Base-by-base conservation (phyloP, 2,797 vertebrate species). In the Semaprochilodus insignis region DNA sequence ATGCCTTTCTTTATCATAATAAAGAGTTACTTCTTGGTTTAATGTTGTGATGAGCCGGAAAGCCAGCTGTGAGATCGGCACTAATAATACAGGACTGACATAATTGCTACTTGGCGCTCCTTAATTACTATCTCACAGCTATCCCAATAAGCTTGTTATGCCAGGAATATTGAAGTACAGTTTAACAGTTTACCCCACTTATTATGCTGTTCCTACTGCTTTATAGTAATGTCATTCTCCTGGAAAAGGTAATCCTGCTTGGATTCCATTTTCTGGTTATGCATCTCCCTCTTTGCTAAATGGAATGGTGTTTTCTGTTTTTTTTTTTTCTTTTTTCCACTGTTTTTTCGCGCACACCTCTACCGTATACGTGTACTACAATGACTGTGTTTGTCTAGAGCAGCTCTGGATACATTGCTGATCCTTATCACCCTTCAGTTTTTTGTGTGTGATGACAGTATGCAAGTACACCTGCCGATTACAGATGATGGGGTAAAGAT, bases 401-500 rank as follows among this genome's bases (percentile, higher is more conserved):
- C 71, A 52, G 36, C 59, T 59, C 17, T 25, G 51, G 60, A 66
- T 77, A 59, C 63, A 65, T 63, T 23, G 34, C n/a, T 78, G 19
- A 67, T 83, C 51, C 36, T 55, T 76, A 40, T 69, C 66, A 44
- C 17, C 34, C 0, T 82, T 62, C 48, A 63, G 70, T 7, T 52
- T 71, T 83, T 81, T 85, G 54, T 79, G 11, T 73, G 44, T 80
- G 15, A 69, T 65, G 81, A 81, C 78, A 3, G 60, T 83, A 84
- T 87, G 76, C 82, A 82, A 60, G 13, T 51, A 44, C 52, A 62
- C 65, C 48, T 81, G 81, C 70, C 25, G 55, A 3, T n/a, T 63
- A 40, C 59, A 70, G 67, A 84, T 5, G 13, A 51, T 5, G 62
- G 71, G 27, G 59, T 74, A 74, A 83, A 81, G 77, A 63, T 69